Conservation (phyloP, 2,113 vertebrate genomes). For the Vireo altiloquus region DNA sequence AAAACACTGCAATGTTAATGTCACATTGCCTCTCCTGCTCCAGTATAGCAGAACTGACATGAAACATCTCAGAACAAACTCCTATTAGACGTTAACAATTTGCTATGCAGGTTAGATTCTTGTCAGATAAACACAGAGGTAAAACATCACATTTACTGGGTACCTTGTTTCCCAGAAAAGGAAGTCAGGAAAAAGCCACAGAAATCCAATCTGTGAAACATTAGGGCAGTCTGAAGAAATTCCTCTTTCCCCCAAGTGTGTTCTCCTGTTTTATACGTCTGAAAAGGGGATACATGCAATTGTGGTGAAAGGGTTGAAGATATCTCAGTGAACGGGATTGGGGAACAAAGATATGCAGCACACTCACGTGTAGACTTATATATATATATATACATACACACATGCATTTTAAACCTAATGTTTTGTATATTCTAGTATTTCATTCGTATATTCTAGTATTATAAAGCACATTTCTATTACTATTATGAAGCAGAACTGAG, state of each 20-base stretch:
- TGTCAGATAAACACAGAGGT: conserved; percentile 55
- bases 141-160: conserved; percentile 63
- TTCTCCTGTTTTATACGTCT: conserved; percentile 78
- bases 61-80: conserved; percentile 35
- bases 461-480: background rate
- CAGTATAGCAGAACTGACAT: background rate
- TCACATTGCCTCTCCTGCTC: background rate
- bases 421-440: background rate
- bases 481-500: background rate
- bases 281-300: conserved; percentile 39
- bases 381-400: too few species aligned
- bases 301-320: conserved; percentile 47
- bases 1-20: background rate
- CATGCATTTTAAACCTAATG: background rate
- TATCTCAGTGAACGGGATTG: background rate
- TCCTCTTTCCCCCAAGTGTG: conserved; percentile 71
- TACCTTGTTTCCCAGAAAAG: conserved; percentile 66
- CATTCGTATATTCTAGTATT: background rate
- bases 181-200: conserved; percentile 60
- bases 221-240: conserved; percentile 72
- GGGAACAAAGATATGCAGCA: background rate
- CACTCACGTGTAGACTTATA: background rate
- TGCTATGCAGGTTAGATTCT: conserved; percentile 57
- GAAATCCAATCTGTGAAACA: conserved; percentile 75
- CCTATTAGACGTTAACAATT: conserved; percentile 55